Conservation (phyloP, 2,797 vertebrate genomes). For the Tokudaia tokunoshimensis region DNA sequence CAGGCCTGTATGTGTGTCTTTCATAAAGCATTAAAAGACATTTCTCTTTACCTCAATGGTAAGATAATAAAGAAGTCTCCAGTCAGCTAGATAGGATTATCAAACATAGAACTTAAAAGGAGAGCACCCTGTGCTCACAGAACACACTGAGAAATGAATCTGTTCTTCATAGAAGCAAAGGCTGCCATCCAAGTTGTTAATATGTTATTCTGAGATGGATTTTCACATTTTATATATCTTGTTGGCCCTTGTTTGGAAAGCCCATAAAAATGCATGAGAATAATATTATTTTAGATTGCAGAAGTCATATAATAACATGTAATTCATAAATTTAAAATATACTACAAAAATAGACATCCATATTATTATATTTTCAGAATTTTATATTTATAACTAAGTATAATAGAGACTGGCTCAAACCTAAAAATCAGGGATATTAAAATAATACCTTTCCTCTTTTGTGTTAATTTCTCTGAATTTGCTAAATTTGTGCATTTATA, state of each 20-base stretch:
- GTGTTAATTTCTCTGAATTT: background rate
- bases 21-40: background rate
- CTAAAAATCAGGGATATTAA: background rate
- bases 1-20: background rate
- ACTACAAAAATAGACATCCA: background rate
- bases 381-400: background rate
- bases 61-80: background rate
- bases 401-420: background rate
- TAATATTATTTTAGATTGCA: slow-evolving; percentile 1
- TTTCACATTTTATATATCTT: background rate
- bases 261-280: background rate
- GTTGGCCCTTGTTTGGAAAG: background rate
- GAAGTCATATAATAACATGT: background rate
- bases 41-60: background rate
- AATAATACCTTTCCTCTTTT: slow-evolving; percentile 20
- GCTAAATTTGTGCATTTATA: background rate
- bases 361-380: slow-evolving; percentile 22
- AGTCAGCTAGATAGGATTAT: background rate
- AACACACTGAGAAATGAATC: background rate
- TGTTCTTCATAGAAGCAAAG: background rate
- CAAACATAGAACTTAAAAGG: background rate
- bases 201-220: background rate
- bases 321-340: background rate
- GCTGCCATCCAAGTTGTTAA: background rate
- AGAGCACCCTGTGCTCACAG: background rate